phyloP scores from a whole-genome alignment of 1,140 invertebrate genomes.

The Frieseomelitta varia region DNA sequence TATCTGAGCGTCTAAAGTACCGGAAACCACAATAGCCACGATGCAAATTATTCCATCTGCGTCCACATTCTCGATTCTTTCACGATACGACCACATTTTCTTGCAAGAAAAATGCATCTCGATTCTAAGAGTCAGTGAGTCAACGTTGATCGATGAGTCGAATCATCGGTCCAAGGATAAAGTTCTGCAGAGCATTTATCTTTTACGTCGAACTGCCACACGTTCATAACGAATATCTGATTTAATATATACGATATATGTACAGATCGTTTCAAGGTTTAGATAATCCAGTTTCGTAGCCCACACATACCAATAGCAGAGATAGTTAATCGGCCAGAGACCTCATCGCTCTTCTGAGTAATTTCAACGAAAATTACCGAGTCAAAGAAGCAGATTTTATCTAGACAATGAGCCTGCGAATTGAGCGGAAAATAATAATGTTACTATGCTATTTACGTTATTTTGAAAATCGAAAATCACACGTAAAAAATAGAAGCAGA shows the following conservation, averaged over 20 bases:
- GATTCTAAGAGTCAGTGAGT: conserved; percentile 26
- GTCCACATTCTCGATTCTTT: neutral
- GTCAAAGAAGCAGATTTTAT: conserved; percentile 24
- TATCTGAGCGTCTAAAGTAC: neutral
- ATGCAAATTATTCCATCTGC: no score
- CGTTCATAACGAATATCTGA: neutral
- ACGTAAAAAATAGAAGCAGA: neutral
- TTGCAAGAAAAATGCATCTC: neutral
- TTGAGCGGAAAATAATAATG: no score
- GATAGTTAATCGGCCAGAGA: conserved; percentile 26
- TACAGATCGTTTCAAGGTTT: conserved; percentile 17
- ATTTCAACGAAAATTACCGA: conserved; percentile 13
- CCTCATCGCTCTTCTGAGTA: conserved; percentile 9
- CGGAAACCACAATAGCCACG: neutral
- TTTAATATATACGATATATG: neutral
- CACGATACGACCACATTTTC: neutral
- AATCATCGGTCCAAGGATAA: conserved; percentile 35
- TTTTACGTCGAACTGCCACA: neutral
- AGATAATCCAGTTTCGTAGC: conserved; percentile 44
- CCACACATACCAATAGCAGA: conserved; percentile 27
- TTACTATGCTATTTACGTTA: neutral
- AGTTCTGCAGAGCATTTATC: conserved; percentile 2
- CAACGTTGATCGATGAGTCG: conserved; percentile 32
- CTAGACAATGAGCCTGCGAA: neutral
- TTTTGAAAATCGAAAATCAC: neutral